Base-by-base conservation (phyloP, 2,888 invertebrate genomes). In the Cataglyphis livida region DNA sequence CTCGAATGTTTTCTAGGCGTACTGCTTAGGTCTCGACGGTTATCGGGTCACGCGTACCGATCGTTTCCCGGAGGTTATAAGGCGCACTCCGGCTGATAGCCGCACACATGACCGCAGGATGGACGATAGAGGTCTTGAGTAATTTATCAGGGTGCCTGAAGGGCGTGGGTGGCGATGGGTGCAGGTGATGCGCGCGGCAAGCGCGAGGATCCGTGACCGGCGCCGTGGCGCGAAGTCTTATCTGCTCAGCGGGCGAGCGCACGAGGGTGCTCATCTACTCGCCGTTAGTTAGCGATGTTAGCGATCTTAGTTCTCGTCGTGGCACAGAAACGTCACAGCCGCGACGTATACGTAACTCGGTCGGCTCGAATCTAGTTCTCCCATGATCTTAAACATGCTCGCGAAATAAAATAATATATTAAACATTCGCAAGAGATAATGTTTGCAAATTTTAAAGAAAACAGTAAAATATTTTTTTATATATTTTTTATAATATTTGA, bases 111-210 rank as follows among this genome's bases (percentile, higher is more conserved):
- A 88, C 86, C 84, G 85, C 82, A 81, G 87, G 85, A 88, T 86
- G 78, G 89, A 85, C 85, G 85, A 85, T 85, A 84, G 85, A 84
- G 91, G 91, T 92, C 90, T 91, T 91, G 91, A 94, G 93, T 94
- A 93, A 94, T 94, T 94, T 94, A 93, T 94, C 93, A 93, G 93
- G 87, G 88, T 88, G 92, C 87, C 90, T 91, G 92, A 92, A 93
- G 93, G 93, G 92, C 87, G 90, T 91, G 92, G 91, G 91, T 89
- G 89, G 89, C 89, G 88, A 89, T 88, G 85, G 87, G 44, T 44
- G 70, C 82, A 84, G 87, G 86, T 89, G 90, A 83, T 81, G 82
- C 61, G 75, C 83, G 66, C 83, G 44, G 88, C 79, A 86, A 90
- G 86, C 89, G 85, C 87, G 87, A 86, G 85, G 88, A 89, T 87